phyloP scores from a whole-genome alignment of 2,113 vertebrate genomes.

The Indicator maculatus region DNA sequence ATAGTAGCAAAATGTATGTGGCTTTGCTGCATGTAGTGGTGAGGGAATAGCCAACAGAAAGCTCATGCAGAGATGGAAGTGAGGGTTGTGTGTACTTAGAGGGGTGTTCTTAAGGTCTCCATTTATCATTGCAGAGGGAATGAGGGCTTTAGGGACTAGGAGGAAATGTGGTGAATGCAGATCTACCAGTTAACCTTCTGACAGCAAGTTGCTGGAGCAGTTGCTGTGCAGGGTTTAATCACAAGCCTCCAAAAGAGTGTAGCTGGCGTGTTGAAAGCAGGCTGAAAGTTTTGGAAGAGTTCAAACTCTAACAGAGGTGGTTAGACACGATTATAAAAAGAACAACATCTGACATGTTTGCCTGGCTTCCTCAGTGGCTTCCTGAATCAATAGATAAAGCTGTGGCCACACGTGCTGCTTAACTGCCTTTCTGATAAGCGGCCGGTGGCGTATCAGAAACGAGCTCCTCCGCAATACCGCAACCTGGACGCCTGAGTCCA shows the following conservation, averaged over 20 bases:
- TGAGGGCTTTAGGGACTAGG: background rate
- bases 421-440: background rate
- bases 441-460: rapidly evolving
- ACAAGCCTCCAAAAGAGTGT: background rate
- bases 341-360: background rate
- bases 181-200: background rate
- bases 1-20: background rate
- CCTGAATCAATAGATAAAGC: background rate
- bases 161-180: background rate
- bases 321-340: background rate
- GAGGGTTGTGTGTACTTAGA: background rate
- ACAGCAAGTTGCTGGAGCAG: no score
- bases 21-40: background rate
- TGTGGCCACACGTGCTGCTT: background rate
- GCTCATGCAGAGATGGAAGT: background rate
- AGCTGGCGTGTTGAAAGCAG: background rate
- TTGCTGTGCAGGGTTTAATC: background rate
- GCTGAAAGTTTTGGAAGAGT: background rate
- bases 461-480: background rate
- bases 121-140: background rate
- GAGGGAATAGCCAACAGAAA: constrained; percentile 10
- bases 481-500: background rate
- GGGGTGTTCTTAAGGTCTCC: background rate
- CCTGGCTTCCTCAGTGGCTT: background rate
- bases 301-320: background rate